A percentile compares a stretch with the other conserved stretches of the same genome.
Evolutionary conservation across 2,888 invertebrate genomes (phyloP).

Genomic region (Phyllotreta cruciferae): DNA sequence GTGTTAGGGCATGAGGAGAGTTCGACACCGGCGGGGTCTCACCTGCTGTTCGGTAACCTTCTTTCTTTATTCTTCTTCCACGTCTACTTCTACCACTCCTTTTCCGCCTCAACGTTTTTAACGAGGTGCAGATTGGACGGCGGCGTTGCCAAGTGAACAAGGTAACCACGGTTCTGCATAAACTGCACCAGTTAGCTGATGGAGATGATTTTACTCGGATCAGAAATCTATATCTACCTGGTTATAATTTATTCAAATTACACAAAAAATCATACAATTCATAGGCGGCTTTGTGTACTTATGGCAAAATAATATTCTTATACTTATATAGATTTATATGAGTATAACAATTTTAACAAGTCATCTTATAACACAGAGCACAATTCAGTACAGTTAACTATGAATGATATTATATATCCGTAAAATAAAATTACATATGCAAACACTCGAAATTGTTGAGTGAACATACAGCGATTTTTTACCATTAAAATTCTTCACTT

Average conservation of each 20-base stretch:
- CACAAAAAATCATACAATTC: too few relatives aligned
- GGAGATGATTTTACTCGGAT: too few relatives aligned
- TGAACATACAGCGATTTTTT: conserved; percentile 13
- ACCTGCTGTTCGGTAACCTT: conserved; percentile 41
- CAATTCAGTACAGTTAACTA: too few relatives aligned
- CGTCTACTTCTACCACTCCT: conserved; percentile 30
- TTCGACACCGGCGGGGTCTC: conserved; percentile 52
- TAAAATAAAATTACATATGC: neutral
- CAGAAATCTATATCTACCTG: too few relatives aligned
- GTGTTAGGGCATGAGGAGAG: conserved; percentile 54
- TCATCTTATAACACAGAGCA: too few relatives aligned
- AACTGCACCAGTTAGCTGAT: too few relatives aligned
- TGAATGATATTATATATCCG: neutral
- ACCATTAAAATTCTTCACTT: conserved; percentile 43
- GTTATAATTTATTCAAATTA: too few relatives aligned
- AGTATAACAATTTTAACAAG: too few relatives aligned
- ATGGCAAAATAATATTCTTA: too few relatives aligned
- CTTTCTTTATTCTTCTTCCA: conserved; percentile 25
- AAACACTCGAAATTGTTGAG: conserved; percentile 11
- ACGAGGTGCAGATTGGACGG: conserved; percentile 52
- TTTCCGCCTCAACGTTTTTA: conserved; percentile 48
- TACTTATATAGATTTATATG: too few relatives aligned
- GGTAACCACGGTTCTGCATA: too few relatives aligned
- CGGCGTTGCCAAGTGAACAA: conserved; percentile 5
- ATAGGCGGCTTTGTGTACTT: too few relatives aligned